phyloP scores from a whole-genome alignment of 2,888 invertebrate genomes.

The Aphodius granarius region DNA sequence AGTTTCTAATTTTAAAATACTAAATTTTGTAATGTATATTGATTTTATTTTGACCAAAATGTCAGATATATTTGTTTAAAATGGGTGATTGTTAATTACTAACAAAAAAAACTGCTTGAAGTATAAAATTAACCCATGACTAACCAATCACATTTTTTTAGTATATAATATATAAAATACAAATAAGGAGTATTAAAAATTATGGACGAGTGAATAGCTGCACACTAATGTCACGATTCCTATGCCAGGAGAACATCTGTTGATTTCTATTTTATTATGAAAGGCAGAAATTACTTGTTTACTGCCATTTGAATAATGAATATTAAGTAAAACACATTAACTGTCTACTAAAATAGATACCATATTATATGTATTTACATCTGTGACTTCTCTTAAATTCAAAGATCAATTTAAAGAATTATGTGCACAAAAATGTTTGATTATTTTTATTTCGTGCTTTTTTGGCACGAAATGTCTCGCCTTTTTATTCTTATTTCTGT shows the following conservation, averaged over 20 bases:
- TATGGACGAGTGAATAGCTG: neutral
- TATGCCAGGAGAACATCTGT: neutral
- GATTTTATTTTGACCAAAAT: too few relatives aligned
- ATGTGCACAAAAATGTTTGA: too few relatives aligned
- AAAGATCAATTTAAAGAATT: too few relatives aligned
- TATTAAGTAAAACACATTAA: neutral
- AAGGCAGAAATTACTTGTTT: neutral
- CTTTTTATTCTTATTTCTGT: too few relatives aligned
- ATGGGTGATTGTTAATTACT: too few relatives aligned
- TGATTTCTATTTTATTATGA: neutral
- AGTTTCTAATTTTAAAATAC: neutral
- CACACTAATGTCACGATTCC: neutral
- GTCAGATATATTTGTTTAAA: too few relatives aligned
- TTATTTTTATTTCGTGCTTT: too few relatives aligned
- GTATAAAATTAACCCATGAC: neutral
- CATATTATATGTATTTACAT: neutral
- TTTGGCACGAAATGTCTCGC: too few relatives aligned
- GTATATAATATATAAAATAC: neutral
- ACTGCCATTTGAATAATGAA: neutral
- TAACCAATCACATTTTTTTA: neutral
- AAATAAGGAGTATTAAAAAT: neutral
- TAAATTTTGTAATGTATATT: neutral
- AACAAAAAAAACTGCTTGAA: too few relatives aligned
- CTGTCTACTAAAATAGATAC: neutral
- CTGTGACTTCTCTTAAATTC: too few relatives aligned